These are phyloP conservation scores for Cephus rjabovi DNA, from an alignment of 2,888 invertebrate genomes.

Conservation along the genomic window DNA sequence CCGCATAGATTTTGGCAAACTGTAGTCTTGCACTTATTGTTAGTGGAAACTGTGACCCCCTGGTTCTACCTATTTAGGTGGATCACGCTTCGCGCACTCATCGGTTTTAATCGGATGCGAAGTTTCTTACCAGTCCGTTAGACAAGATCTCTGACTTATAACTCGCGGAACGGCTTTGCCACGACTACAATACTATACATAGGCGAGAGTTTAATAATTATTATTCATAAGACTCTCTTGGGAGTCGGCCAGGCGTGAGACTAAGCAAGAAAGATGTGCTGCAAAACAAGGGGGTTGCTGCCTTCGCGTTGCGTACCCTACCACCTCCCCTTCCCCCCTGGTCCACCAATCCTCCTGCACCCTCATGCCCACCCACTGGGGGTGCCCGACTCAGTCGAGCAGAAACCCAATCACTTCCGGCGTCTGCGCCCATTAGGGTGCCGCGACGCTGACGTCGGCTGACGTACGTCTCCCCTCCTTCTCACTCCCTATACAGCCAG, in stretches of 20 bases:
- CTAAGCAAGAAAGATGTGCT: slow-evolving; percentile 62
- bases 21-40: background rate
- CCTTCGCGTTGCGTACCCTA: slow-evolving; percentile 20
- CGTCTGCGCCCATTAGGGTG: slow-evolving; percentile 71
- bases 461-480: slow-evolving; percentile 54
- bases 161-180: slow-evolving; percentile 24
- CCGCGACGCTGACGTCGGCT: slow-evolving; percentile 68
- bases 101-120: slow-evolving; percentile 27
- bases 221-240: slow-evolving; percentile 64
- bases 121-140: slow-evolving; percentile 35
- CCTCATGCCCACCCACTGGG: slow-evolving; percentile 45
- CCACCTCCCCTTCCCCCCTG: slow-evolving; percentile 23
- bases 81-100: slow-evolving; percentile 23
- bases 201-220: slow-evolving; percentile 57
- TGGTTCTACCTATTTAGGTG: background rate
- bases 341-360: slow-evolving; percentile 29
- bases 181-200: slow-evolving; percentile 19
- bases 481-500: slow-evolving; percentile 21
- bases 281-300: slow-evolving; percentile 56
- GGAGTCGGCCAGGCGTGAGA: slow-evolving; percentile 61
- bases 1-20: background rate
- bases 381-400: slow-evolving; percentile 67
- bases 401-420: slow-evolving; percentile 74
- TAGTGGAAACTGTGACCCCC: background rate
- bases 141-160: slow-evolving; percentile 29